phyloP scores from a whole-genome alignment of 1,140 invertebrate genomes.

The Paracyclopina nana region DNA sequence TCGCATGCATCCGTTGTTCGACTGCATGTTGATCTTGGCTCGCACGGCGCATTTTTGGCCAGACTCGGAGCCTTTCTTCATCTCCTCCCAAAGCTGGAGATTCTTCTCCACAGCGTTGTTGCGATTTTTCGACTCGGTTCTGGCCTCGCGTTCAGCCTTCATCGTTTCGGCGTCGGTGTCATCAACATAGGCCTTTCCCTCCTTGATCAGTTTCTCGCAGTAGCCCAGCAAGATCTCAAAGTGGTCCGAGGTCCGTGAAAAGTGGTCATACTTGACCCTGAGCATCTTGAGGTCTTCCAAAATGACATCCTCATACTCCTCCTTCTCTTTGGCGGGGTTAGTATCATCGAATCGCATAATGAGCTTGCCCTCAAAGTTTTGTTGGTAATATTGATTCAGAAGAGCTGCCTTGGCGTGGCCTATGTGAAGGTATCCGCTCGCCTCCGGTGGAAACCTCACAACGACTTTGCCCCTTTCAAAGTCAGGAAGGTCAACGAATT shows the following conservation, averaged over 20 bases:
- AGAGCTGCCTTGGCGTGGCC: conserved; percentile 98
- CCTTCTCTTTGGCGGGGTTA: conserved; percentile 96
- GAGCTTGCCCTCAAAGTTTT: conserved; percentile 48
- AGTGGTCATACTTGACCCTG: conserved; percentile 73
- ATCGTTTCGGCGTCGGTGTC: conserved; percentile 83
- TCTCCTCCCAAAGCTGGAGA: conserved; percentile 77
- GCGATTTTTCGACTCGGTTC: conserved; percentile 62
- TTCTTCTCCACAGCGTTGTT: conserved; percentile 67
- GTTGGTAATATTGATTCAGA: conserved; percentile 91
- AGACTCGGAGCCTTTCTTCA: conserved; percentile 57
- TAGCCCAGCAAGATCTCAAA: conserved; percentile 75
- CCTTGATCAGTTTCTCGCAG: conserved; percentile 69
- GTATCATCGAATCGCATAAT: conserved; percentile 99
- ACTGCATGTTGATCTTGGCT: conserved; percentile 94
- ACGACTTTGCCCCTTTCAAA: conserved; percentile 88
- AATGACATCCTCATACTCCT: conserved; percentile 94
- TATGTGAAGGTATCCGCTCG: conserved; percentile 78
- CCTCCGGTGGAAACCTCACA: conserved; percentile 93
- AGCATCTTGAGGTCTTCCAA: conserved; percentile 79
- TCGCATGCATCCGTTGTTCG: conserved; percentile 83
- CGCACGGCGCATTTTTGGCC: conserved; percentile 78
- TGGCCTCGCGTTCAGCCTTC: conserved; percentile 82
- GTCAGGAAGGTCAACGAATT: conserved; percentile 86
- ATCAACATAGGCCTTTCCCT: conserved; percentile 84
- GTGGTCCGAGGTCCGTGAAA: conserved; percentile 90